phyloP scores from a whole-genome alignment of 2,113 vertebrate genomes.

The Dolichallabes microphthalmus region DNA sequence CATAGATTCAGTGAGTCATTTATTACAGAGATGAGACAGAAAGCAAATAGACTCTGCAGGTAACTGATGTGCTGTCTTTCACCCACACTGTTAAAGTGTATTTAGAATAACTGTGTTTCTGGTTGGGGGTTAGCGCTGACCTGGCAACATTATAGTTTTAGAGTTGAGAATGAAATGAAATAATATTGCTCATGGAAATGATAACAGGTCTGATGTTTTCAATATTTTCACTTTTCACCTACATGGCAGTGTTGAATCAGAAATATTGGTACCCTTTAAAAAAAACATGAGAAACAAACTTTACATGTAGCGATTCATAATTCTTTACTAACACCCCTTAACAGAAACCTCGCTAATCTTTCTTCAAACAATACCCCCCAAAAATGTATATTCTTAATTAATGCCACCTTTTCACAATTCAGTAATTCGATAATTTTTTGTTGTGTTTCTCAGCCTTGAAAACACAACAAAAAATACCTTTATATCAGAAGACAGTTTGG shows the following conservation, averaged over 20 bases:
- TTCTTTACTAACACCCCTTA: no score
- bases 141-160: not conserved
- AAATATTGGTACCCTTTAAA: not conserved
- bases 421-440: not conserved
- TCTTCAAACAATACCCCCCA: no score
- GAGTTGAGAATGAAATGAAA: not conserved
- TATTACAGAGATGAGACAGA: not conserved
- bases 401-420: not conserved
- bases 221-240: not conserved
- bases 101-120: not conserved
- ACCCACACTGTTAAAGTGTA: not conserved
- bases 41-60: not conserved
- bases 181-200: not conserved
- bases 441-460: no score
- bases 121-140: not conserved
- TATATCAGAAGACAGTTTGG: not conserved
- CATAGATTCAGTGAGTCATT: not conserved
- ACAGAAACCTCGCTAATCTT: no score
- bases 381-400: not conserved
- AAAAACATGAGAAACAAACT: not conserved
- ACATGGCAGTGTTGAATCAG: not conserved
- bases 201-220: not conserved
- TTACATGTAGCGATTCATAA: no score
- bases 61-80: not conserved
- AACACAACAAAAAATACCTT: no score